Evolutionary conservation across 2,113 vertebrate genomes (phyloP).

Genomic region (Chamaea fasciata): DNA sequence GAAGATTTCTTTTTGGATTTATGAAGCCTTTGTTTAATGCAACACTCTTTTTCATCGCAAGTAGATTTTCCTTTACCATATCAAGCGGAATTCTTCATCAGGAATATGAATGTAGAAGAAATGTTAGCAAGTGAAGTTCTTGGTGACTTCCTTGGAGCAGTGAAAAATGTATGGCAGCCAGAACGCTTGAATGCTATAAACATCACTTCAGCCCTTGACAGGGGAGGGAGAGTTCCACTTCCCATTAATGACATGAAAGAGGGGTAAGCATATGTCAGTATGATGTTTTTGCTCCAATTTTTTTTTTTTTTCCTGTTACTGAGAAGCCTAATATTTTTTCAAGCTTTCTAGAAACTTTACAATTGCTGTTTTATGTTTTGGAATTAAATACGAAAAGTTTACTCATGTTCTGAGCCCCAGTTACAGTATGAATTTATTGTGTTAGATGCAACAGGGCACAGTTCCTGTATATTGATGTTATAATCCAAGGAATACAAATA

Average conservation of each 20-base stretch:
- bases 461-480: not conserved
- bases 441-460: not conserved
- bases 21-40: not conserved
- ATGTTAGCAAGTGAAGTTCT: conserved; percentile 97
- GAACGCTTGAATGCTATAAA: conserved; percentile 95
- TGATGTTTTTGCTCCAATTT: not conserved
- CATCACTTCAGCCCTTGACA: conserved; percentile 94
- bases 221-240: conserved; percentile 91
- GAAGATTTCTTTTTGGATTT: not conserved
- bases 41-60: not conserved
- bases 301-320: not conserved
- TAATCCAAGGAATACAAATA: not conserved
- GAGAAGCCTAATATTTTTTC: not conserved
- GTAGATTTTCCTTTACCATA: conserved; percentile 91
- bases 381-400: not conserved
- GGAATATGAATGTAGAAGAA: conserved; percentile 98
- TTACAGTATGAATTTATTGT: not conserved
- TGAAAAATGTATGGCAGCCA: conserved; percentile 98
- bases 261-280: conserved; percentile 77
- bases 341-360: not conserved
- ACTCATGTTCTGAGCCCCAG: rapidly evolving
- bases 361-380: not conserved
- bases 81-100: conserved; percentile 97
- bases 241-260: conserved; percentile 98
- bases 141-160: conserved; percentile 94